Percentiles rank a stretch among this genome's conserved stretches.
Evolutionary conservation across 2,113 vertebrate genomes (phyloP).

Genomic region (Alectura lathami): DNA sequence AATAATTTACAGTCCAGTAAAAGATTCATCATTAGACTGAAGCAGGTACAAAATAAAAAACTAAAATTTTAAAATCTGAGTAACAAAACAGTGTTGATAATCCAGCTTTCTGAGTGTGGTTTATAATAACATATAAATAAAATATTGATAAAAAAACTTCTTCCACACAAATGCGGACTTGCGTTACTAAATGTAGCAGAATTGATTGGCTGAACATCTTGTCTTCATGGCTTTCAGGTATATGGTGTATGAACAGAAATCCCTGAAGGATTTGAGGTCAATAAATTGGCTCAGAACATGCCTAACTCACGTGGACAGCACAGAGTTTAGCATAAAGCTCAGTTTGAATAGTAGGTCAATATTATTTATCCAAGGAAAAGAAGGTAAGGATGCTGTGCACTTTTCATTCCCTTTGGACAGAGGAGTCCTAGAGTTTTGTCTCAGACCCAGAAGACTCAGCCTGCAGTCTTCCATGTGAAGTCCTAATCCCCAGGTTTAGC

Average conservation of each 20-base stretch:
- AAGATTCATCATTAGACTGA: not conserved
- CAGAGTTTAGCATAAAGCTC: not conserved
- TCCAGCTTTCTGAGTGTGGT: not conserved
- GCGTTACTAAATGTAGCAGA: not conserved
- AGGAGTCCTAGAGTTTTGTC: not conserved
- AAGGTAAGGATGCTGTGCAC: not conserved
- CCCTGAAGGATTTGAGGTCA: not conserved
- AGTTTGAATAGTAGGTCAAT: not conserved
- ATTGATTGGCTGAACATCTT: not conserved
- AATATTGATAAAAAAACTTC: too few species aligned
- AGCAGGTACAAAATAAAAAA: not conserved
- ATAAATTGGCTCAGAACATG: not conserved
- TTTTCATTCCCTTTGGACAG: not conserved
- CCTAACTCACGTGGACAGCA: not conserved
- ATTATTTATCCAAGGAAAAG: not conserved
- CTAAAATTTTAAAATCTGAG: not conserved
- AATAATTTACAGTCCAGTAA: not conserved
- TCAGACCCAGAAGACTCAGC: not conserved
- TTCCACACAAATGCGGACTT: not conserved
- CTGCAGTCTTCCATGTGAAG: not conserved
- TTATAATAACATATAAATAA: not conserved
- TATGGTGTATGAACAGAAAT: not conserved
- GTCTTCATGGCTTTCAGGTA: not conserved
- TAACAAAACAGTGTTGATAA: not conserved
- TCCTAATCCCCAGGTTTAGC: not conserved